These are phyloP conservation scores for Ciconia boyciana DNA, from an alignment of 2,113 vertebrate species.

Conservation along the genomic window DNA sequence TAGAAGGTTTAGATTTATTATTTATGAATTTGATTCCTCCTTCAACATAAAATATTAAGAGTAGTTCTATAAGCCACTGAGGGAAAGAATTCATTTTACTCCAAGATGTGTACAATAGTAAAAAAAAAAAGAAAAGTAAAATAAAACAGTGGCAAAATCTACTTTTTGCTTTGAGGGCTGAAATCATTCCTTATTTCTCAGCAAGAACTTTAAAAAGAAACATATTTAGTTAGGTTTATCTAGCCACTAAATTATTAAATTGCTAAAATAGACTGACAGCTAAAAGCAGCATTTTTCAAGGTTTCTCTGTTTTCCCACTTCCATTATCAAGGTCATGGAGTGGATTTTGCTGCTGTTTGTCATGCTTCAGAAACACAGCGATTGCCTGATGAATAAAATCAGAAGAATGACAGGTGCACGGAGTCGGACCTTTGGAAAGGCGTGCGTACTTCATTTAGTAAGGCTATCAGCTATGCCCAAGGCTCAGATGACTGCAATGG, in stretches of 20 bases:
- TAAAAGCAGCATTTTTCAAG: constrained; percentile 10
- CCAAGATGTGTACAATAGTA: background rate
- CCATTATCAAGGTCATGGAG: background rate
- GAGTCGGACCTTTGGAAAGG: background rate
- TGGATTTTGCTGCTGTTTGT: background rate
- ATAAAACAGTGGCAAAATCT: background rate
- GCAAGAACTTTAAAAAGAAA: constrained; percentile 14
- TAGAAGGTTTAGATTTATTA: constrained; percentile 63
- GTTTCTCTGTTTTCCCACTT: background rate
- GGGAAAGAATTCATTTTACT: constrained; percentile 40
- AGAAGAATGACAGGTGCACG: background rate
- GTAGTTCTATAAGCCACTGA: constrained; percentile 19
- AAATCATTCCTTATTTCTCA: constrained; percentile 7
- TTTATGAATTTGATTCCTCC: constrained; percentile 67
- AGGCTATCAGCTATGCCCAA: background rate
- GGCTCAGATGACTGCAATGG: background rate
- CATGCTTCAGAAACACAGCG: background rate
- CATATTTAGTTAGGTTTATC: background rate
- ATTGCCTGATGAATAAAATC: background rate
- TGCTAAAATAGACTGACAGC: background rate
- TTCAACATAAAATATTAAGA: constrained; percentile 70
- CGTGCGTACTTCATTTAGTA: background rate
- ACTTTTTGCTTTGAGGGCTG: background rate
- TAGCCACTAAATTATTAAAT: constrained; percentile 26
- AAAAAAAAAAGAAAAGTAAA: background rate